These are phyloP conservation scores for Pituophis catenifer DNA, from an alignment of 2,113 vertebrate species.

Conservation along the genomic window DNA sequence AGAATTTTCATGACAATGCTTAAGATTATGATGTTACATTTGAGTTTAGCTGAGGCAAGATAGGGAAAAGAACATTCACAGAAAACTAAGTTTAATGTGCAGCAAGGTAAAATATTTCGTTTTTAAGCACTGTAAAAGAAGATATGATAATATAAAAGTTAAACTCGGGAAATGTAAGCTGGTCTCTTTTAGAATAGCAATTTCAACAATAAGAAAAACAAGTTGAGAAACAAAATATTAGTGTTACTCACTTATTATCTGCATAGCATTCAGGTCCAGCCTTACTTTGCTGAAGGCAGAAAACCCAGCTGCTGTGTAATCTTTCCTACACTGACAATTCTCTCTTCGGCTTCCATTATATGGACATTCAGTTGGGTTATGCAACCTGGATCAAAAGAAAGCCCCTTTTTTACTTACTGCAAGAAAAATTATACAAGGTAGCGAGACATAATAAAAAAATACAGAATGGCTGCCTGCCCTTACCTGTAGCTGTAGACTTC, in stretches of 20 bases:
- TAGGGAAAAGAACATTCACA: no score
- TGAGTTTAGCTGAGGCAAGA: not conserved
- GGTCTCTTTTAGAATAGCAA: conserved; percentile 26
- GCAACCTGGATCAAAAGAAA: conserved; percentile 77
- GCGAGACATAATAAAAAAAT: not conserved
- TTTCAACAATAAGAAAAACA: not conserved
- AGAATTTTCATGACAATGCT: not conserved
- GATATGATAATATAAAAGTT: not conserved
- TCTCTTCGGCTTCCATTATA: conserved; percentile 86
- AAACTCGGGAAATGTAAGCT: conserved; percentile 3
- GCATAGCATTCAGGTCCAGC: conserved; percentile 87
- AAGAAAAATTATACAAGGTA: conserved; percentile 10
- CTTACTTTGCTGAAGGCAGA: conserved; percentile 92
- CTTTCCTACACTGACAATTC: conserved; percentile 88
- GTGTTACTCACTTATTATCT: conserved; percentile 89
- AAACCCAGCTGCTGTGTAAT: conserved; percentile 88
- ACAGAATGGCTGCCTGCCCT: conserved; percentile 16
- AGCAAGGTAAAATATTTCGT: not conserved
- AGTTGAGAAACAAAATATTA: conserved; percentile 15
- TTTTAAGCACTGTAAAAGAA: not conserved
- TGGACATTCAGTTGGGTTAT: conserved; percentile 92
- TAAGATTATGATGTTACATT: not conserved
- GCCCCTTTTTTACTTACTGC: conserved; percentile 51
- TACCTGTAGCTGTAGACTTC: conserved; percentile 97
- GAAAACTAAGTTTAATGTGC: not conserved